Evolutionary conservation across 2,888 invertebrate species (phyloP), one percentile per base, ranked within the genome.

Genomic region (Pogonocherus hispidulus): DNA sequence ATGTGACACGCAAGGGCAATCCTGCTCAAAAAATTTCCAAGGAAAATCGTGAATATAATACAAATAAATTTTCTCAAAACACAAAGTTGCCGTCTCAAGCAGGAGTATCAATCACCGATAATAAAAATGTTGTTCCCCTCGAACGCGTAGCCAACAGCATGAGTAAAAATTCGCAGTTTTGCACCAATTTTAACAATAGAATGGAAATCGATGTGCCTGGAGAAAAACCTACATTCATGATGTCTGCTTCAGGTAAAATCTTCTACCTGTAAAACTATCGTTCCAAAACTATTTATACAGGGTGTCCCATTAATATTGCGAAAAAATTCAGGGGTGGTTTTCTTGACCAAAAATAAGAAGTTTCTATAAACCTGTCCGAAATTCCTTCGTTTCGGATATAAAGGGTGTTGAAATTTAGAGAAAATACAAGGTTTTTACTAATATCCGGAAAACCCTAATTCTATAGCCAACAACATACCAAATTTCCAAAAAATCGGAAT

Each of bases 171-270:
- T 14, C n/a, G 4, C 41, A 41, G n/a, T 41, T 41, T 41, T 14
- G 14, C n/a, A 16, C 0, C n/a, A 14, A 41, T 3, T 41, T 41
- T 3, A 14, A 41, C 16, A 41, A 14, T 5, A 41, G n/a, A 41
- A 41, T 41, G n/a, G n/a, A 41, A 41, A 14, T 11, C n/a, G 41
- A 14, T 14, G n/a, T 5, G 5, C 1, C 41, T 19, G 19, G n/a
- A n/a, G 47, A 47, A 14, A 59, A 27, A 35, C 32, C 59, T 27
- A 16, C 46, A 2, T 47, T 47, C 32, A 27, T 3, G 4, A 23
- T 47, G 14, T 35, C 47, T 14, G n/a, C 47, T 11, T n/a, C 59
- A 47, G 47, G 59, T 59, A 59, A 46, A 16, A 8, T 27, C 8
- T 5, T 8, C 3, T 27, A 27, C 27, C n/a, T n/a, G n/a, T n/a